Evolutionary conservation across 2,888 invertebrate genomes (phyloP).

Genomic region (Slavum lentiscoides): DNA sequence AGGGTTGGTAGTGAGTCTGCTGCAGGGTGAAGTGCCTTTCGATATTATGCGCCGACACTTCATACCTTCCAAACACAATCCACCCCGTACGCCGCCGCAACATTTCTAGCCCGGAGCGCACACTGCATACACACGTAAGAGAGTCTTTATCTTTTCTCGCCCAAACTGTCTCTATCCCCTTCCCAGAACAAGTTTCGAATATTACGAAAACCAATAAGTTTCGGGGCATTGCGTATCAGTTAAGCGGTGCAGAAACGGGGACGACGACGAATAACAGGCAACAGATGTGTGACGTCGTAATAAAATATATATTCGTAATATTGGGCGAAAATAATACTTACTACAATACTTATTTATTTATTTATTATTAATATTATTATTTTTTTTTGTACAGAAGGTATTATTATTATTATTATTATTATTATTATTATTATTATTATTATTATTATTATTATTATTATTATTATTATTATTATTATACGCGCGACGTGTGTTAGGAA

Average conservation of each 20-base stretch:
- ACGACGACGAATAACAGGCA: neutral
- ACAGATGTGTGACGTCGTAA: conserved; percentile 23
- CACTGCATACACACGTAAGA: neutral
- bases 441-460: too few species aligned
- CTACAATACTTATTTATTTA: neutral
- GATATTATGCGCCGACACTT: conserved; percentile 1
- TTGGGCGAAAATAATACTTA: neutral
- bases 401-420: neutral
- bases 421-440: too few species aligned
- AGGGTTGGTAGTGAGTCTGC: neutral
- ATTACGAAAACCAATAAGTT: conserved; percentile 27
- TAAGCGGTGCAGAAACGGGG: neutral
- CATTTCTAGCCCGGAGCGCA: neutral
- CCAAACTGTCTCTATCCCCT: too few species aligned
- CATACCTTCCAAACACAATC: too few species aligned
- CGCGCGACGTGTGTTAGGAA: neutral
- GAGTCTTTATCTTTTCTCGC: neutral
- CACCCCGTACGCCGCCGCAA: neutral
- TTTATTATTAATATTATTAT: too few species aligned
- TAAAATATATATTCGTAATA: neutral
- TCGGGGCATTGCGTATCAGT: neutral
- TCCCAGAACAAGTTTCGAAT: conserved; percentile 15
- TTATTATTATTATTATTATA: neutral
- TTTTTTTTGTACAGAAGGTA: neutral
- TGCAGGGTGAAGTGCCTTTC: neutral